Base-by-base conservation (phyloP, 2,888 invertebrate genomes). In the Limulus polyphemus region DNA sequence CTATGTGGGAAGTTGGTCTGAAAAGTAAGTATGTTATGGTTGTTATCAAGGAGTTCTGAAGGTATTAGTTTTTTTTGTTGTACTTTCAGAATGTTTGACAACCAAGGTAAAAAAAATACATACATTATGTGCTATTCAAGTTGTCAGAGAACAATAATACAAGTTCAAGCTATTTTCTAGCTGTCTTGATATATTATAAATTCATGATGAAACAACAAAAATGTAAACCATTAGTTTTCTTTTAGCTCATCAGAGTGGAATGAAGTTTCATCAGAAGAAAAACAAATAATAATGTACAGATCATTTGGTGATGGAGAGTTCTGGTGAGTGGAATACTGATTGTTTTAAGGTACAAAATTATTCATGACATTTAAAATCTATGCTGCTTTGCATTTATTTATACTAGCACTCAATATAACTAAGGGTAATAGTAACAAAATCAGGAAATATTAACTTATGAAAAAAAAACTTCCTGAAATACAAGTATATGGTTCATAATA, bases 251-350 rank as follows among this genome's bases (percentile, higher is more conserved):
- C 81, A 46, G 84, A 85, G 69, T 91, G 90, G 90, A 84, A 87
- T 67, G 83, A 85, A 64, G 84, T 90, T 3, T 83, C 86, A 0
- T 80, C 83, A 0, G 81, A 83, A 63, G 89, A 90, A 73, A 81
- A 85, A 57, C 87, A 88, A 65, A 81, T 88, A 55, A 77, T 88
- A 2, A 81, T 81, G 59, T 77, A 83, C 32, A 81, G 85, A 58
- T 83, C 83, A 69, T 78, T 84, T 69, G 81, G 82, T 11, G 82
- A 83, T 62, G 84, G 85, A 60, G 88, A 88, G 72, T 87, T 88
- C 74, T 88, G 88, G 84, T 82, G 72, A 73, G 73, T 64, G 57
- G 32, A 46, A 13, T 46, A 11, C 55, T 56, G 57, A 13, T n/a
- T 51, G 13, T 51, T 51, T n/a, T n/a, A n/a, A n/a, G n/a, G n/a